Conservation (phyloP, 2,113 vertebrate species). For the Etheostoma cragini region DNA sequence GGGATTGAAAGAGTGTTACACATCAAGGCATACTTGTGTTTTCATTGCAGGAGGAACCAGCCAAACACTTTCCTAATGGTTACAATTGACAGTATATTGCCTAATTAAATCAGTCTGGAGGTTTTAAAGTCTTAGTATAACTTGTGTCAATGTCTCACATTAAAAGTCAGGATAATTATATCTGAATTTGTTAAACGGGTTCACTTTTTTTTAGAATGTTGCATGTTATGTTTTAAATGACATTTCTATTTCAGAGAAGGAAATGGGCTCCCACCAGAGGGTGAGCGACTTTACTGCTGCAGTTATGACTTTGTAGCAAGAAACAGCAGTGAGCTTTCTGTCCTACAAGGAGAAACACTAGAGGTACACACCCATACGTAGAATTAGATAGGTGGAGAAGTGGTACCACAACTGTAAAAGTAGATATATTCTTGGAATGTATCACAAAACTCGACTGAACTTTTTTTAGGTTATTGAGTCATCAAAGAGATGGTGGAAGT, state of each 20-base stretch:
- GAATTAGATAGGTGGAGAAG: background rate
- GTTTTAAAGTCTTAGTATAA: background rate
- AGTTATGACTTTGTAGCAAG: slow-evolving; percentile 91
- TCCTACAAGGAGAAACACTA: slow-evolving; percentile 86
- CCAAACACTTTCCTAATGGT: background rate
- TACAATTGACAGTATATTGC: background rate
- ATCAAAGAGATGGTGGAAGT: slow-evolving; percentile 87
- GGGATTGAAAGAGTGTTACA: background rate
- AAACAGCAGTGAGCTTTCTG: slow-evolving; percentile 90
- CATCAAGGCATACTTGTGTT: background rate
- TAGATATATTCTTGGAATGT: background rate
- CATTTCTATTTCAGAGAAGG: slow-evolving; percentile 57
- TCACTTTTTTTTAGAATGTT: background rate
- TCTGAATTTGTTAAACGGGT: background rate
- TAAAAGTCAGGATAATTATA: background rate
- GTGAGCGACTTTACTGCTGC: slow-evolving; percentile 77
- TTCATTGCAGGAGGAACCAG: background rate
- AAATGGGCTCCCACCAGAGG: slow-evolving; percentile 55
- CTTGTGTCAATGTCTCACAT: background rate
- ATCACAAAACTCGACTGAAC: background rate
- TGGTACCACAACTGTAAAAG: background rate
- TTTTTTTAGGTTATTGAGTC: slow-evolving; percentile 81
- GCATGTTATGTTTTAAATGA: background rate
- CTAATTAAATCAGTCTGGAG: background rate
- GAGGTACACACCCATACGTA: slow-evolving; percentile 77